These are phyloP conservation scores for Leptopilina boulardi DNA, from an alignment of 1,140 invertebrate genomes.

Conservation along the genomic window DNA sequence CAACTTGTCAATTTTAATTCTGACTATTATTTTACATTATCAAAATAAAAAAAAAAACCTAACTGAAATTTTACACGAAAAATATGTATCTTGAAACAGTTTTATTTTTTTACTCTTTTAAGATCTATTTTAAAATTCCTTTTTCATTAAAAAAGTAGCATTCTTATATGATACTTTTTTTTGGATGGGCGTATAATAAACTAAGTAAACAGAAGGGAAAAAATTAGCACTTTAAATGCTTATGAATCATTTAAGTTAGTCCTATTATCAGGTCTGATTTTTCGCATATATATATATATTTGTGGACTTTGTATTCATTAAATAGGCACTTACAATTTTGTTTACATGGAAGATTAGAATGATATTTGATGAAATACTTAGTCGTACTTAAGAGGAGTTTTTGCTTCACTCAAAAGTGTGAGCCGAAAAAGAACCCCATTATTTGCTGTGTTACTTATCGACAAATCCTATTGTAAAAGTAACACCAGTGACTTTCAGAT, in stretches of 20 bases:
- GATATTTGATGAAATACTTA: not conserved
- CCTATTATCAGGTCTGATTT: conserved; percentile 2
- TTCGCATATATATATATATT: not conserved
- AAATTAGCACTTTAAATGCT: not conserved
- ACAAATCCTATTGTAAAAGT: conserved; percentile 11
- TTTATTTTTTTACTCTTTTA: too few species aligned
- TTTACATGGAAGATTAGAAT: conserved; percentile 6
- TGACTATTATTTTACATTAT: not conserved
- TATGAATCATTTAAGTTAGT: not conserved
- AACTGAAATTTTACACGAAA: too few species aligned
- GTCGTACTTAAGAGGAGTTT: not conserved
- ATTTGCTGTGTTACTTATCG: conserved; percentile 22
- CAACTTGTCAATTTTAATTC: not conserved
- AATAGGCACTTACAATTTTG: conserved; percentile 3
- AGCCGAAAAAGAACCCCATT: not conserved
- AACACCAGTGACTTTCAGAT: conserved; percentile 31
- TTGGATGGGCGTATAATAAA: not conserved
- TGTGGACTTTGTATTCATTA: not conserved
- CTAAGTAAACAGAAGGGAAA: not conserved
- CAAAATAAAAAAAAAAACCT: too few species aligned
- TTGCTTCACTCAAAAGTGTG: not conserved
- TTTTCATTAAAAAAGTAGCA: too few species aligned
- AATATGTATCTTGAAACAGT: too few species aligned
- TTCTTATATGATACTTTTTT: too few species aligned
- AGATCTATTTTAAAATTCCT: too few species aligned